Evolutionary conservation across 2,888 invertebrate genomes (phyloP).

Genomic region (Diadegma fenestrale): DNA sequence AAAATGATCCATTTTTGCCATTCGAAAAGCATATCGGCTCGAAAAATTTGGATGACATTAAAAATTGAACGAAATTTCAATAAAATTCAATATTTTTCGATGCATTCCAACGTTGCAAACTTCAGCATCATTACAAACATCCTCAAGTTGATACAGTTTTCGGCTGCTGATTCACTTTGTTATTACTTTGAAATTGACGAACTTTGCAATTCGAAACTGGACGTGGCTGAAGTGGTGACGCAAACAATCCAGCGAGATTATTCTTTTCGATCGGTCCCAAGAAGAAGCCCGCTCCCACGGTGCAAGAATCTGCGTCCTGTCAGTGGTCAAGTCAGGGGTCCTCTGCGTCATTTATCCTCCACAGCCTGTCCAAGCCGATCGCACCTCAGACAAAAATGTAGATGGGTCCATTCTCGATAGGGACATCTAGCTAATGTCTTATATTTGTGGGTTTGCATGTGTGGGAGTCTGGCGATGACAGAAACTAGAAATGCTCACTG

Average conservation of each 20-base stretch:
- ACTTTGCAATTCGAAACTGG: background rate
- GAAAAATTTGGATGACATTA: too few relatives aligned
- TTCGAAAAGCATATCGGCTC: too few relatives aligned
- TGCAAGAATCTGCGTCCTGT: constrained; percentile 83
- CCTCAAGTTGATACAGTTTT: background rate
- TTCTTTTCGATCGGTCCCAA: constrained; percentile 65
- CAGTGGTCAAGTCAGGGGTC: constrained; percentile 74
- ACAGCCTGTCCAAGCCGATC: constrained; percentile 43
- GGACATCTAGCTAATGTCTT: constrained; percentile 13
- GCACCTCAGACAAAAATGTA: constrained; percentile 47
- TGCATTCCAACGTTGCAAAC: too few relatives aligned
- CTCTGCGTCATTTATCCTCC: constrained; percentile 46
- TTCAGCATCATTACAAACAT: background rate
- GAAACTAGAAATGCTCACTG: constrained; percentile 23
- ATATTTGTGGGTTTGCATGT: background rate
- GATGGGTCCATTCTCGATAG: constrained; percentile 36
- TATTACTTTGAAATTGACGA: constrained; percentile 1
- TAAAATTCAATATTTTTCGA: too few relatives aligned
- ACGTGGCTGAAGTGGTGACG: constrained; percentile 5
- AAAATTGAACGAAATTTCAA: too few relatives aligned
- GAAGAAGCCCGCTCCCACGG: constrained; percentile 81
- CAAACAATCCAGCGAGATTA: constrained; percentile 3
- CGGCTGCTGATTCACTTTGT: constrained; percentile 5
- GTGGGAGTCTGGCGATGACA: constrained; percentile 25
- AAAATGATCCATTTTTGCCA: too few relatives aligned